Conservation (phyloP, 2,113 vertebrate genomes). For the cattle (Bos taurus) region DNA sequence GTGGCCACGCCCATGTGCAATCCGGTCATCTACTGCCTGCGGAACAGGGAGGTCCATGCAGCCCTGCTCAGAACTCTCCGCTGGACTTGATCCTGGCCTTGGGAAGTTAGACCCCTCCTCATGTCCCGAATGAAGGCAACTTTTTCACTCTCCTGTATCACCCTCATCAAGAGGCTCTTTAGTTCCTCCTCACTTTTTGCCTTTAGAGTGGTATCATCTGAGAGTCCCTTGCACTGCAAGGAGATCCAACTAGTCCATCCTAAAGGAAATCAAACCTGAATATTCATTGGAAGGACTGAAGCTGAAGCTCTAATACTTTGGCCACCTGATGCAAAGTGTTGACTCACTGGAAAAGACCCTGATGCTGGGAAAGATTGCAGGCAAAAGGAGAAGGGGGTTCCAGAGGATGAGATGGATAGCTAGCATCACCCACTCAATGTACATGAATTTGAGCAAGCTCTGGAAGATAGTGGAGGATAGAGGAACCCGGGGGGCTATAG, state of each 20-base stretch:
- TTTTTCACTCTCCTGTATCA: not conserved
- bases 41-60: slow-evolving; percentile 35
- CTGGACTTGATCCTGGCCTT: not conserved
- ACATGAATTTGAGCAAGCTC: not conserved
- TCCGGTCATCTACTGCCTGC: slow-evolving; percentile 50
- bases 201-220: not conserved
- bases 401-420: not conserved
- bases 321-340: not conserved
- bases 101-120: not conserved
- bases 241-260: not conserved
- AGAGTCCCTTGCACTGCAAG: not conserved
- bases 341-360: not conserved
- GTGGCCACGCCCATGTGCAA: slow-evolving; percentile 47
- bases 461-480: not conserved
- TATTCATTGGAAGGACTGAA: not conserved
- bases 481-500: not conserved
- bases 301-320: not conserved
- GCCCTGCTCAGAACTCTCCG: not conserved
- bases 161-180: not conserved
- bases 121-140: not conserved
- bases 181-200: not conserved
- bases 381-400: not conserved
- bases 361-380: not conserved
- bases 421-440: not conserved
- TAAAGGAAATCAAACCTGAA: not conserved